Conservation (phyloP, 2,113 vertebrate species). For the Chaetorhynchus papuensis region DNA sequence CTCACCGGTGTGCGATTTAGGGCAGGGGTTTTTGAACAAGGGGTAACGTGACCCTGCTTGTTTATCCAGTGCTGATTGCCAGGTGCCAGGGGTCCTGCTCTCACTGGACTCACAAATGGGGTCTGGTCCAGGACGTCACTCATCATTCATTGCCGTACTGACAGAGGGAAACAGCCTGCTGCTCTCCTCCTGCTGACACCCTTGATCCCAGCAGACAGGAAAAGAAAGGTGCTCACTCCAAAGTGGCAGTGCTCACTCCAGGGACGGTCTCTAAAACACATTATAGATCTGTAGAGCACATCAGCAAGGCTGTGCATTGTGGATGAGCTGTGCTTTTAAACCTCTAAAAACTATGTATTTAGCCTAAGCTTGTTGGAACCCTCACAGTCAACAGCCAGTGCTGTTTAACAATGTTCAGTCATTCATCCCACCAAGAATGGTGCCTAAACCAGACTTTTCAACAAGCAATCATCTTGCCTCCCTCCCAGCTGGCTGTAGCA, state of each 20-base stretch:
- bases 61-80: neutral
- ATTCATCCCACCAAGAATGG: neutral
- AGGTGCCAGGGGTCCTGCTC: neutral
- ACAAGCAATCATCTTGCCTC: neutral
- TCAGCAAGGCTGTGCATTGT: neutral
- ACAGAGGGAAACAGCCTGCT: neutral
- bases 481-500: neutral
- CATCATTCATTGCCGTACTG: fast-evolving
- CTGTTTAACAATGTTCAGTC: neutral
- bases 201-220: neutral
- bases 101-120: neutral
- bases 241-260: neutral
- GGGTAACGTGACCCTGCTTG: neutral
- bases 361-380: neutral
- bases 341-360: neutral
- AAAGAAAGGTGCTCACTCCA: neutral
- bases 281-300: neutral
- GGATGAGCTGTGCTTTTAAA: neutral
- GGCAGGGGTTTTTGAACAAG: neutral
- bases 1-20: neutral
- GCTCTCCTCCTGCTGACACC: neutral
- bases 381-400: neutral
- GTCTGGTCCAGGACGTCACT: neutral
- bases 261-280: neutral
- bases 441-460: neutral